Percentiles rank a stretch among this genome's conserved stretches.
Conservation (phyloP, 2,888 invertebrate species). For the Epinotia nisella region DNA sequence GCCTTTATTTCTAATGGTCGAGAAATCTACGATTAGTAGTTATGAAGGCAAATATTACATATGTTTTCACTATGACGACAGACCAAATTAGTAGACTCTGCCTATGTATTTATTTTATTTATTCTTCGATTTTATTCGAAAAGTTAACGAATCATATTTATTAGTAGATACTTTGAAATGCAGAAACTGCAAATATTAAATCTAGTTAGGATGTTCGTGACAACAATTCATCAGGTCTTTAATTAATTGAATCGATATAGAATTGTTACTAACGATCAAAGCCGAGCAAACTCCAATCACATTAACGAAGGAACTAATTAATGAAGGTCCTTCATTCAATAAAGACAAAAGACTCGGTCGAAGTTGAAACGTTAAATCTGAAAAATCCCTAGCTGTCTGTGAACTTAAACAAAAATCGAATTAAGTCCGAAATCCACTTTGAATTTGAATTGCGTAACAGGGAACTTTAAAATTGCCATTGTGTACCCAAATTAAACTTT, state of each 20-base stretch:
- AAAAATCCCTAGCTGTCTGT: conserved; percentile 64
- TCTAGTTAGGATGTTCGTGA: background rate
- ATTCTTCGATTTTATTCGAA: too few relatives aligned
- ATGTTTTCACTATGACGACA: too few relatives aligned
- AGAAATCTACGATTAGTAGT: too few relatives aligned
- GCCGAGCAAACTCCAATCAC: conserved; percentile 44
- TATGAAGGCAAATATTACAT: too few relatives aligned
- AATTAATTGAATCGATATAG: conserved; percentile 29
- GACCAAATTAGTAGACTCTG: too few relatives aligned
- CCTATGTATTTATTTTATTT: too few relatives aligned
- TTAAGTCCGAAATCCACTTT: conserved; percentile 75
- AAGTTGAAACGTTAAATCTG: conserved; percentile 61
- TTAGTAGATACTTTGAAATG: background rate
- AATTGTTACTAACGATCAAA: conserved; percentile 30
- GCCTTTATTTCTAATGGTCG: too few relatives aligned
- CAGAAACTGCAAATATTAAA: background rate
- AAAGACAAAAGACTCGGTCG: conserved; percentile 58
- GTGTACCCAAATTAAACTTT: conserved; percentile 73
- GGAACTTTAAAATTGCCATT: conserved; percentile 74
- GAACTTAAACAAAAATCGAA: conserved; percentile 73
- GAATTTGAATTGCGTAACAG: conserved; percentile 70
- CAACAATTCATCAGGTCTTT: background rate
- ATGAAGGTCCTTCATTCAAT: conserved; percentile 46
- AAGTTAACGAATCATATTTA: background rate
- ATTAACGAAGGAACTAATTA: conserved; percentile 53